phyloP scores from a whole-genome alignment of 2,888 invertebrate species.

The Mystacides longicornis region DNA sequence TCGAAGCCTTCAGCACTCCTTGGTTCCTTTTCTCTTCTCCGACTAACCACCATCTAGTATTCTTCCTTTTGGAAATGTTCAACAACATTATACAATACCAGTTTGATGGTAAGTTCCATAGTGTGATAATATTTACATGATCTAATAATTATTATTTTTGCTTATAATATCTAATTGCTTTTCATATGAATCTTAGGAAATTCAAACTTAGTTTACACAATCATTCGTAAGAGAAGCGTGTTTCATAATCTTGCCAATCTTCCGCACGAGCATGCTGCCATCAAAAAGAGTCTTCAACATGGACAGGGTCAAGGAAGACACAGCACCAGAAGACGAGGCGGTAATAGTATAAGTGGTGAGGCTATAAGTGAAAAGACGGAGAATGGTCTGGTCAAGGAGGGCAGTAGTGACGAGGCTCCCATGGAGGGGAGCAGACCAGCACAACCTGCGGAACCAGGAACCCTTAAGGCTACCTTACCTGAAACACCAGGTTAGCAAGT shows the following conservation, averaged over 20 bases:
- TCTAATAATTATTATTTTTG: no score
- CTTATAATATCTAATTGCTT: background rate
- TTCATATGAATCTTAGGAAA: constrained; percentile 58
- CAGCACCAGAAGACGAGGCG: constrained; percentile 1
- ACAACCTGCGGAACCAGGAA: constrained; percentile 84
- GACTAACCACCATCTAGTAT: constrained; percentile 96
- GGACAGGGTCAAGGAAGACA: constrained; percentile 6
- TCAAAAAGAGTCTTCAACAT: constrained; percentile 63
- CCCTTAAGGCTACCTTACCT: constrained; percentile 80
- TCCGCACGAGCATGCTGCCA: constrained; percentile 86
- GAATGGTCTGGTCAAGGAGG: background rate
- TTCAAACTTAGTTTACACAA: constrained; percentile 96
- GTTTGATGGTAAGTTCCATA: constrained; percentile 70
- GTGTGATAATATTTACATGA: background rate
- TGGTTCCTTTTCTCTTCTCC: constrained; percentile 98
- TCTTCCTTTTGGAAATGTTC: constrained; percentile 97
- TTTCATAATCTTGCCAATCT: constrained; percentile 97
- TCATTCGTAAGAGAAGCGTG: constrained; percentile 96
- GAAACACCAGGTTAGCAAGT: constrained; percentile 77
- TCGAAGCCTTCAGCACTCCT: constrained; percentile 97
- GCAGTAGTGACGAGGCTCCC: constrained; percentile 42
- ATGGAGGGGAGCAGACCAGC: constrained; percentile 83
- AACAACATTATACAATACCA: constrained; percentile 99
- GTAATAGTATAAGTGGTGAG: constrained; percentile 24
- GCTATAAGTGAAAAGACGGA: constrained; percentile 21